Evolutionary conservation across 2,797 vertebrate genomes (phyloP).

Genomic region (Syngnathus acus): DNA sequence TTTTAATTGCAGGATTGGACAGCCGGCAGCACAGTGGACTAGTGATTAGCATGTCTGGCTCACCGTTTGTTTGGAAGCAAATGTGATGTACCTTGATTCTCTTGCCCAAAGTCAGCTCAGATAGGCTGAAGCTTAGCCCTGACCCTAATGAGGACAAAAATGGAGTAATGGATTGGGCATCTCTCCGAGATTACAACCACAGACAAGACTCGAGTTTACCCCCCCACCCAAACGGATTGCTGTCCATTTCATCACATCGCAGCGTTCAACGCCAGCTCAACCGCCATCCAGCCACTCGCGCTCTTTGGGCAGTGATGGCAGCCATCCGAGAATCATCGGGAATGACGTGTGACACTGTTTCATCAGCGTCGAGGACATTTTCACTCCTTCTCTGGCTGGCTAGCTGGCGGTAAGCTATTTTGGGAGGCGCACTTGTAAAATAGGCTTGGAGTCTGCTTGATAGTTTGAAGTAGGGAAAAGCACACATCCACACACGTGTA

Average conservation of each 20-base stretch:
- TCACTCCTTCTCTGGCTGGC: slow-evolving; percentile 28
- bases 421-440: slow-evolving; percentile 35
- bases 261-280: slow-evolving; percentile 36
- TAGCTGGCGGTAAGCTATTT: slow-evolving; percentile 51
- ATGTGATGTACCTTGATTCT: background rate
- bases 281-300: slow-evolving; percentile 40
- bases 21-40: background rate
- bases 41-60: background rate
- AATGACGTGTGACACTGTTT: slow-evolving; percentile 41
- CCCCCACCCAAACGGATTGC: slow-evolving; percentile 32
- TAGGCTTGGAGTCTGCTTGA: slow-evolving; percentile 36
- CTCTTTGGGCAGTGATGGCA: slow-evolving; percentile 55
- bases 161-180: too few species aligned
- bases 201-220: slow-evolving; percentile 25
- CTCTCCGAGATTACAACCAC: background rate
- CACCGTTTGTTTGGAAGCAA: too few species aligned
- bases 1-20: slow-evolving; percentile 4
- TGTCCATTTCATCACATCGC: slow-evolving; percentile 57
- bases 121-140: background rate
- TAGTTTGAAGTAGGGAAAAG: slow-evolving; percentile 33
- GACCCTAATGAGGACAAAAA: background rate
- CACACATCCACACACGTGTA: slow-evolving; percentile 13
- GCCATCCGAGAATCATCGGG: slow-evolving; percentile 48
- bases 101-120: background rate
- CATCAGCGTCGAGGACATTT: slow-evolving; percentile 51